Evolutionary conservation across 2,113 vertebrate genomes (phyloP).

Genomic region (Vicugna pacos): DNA sequence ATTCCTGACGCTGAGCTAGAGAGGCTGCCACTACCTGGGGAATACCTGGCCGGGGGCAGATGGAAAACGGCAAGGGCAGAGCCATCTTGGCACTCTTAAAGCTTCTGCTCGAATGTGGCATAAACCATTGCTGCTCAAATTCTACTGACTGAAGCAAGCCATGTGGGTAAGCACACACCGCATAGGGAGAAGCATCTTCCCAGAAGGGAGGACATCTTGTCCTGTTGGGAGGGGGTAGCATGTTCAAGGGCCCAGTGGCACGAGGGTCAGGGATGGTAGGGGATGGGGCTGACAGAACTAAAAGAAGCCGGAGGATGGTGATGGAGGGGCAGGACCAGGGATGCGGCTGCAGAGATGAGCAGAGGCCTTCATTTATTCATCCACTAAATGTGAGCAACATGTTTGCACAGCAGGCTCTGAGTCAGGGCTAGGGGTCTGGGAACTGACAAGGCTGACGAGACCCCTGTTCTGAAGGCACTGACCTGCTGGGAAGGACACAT

Average conservation of each 20-base stretch:
- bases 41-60: neutral
- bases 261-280: neutral
- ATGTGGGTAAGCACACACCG: neutral
- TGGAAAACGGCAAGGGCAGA: neutral
- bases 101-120: neutral
- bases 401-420: neutral
- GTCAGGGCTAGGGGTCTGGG: neutral
- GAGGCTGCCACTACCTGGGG: neutral
- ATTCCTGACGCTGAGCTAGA: neutral
- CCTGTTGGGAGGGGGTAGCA: neutral
- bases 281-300: neutral
- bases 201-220: neutral
- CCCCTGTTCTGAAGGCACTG: neutral
- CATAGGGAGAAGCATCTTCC: neutral
- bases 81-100: too few species aligned
- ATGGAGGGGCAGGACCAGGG: neutral
- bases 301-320: neutral
- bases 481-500: neutral
- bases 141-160: neutral
- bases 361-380: neutral
- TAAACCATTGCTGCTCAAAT: neutral
- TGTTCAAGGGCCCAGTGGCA: neutral
- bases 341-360: neutral
- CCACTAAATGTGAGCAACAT: neutral
- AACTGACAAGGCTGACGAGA: neutral